Base-by-base conservation (phyloP, 2,113 vertebrate genomes). In the Thamnophis sirtalis region DNA sequence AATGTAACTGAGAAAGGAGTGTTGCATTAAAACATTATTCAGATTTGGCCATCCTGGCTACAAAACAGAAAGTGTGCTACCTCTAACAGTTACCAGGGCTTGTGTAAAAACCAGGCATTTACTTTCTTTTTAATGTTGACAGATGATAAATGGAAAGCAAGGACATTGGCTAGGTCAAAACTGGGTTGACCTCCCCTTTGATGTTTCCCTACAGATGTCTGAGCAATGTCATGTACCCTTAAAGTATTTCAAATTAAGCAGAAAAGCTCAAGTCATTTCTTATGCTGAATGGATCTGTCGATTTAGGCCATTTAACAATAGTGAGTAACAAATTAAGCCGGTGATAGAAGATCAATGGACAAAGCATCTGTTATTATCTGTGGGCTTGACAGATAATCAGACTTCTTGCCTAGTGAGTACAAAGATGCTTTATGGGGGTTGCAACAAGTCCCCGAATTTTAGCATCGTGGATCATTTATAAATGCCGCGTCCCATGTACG, bases 81-180 rank as follows among this genome's bases (percentile, higher is more conserved):
- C 91, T 92, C 90, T 94, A 94, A 93, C 92, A 84, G 94, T 0
- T 94, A 92, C 6, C 1, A 94, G 95, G 94, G 93, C 63, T 95
- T 92, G 86, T 89, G 88, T 94, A 92, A 95, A 95, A n/a, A 93
- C 28, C 90, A 95, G 91, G 94, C 84, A 58, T 88, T 92, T 90
- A 91, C 91, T 60, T 92, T 88, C 86, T 54, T 43, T 93, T 96
- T 94, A 95, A 94, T 96, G 0, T 63, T 91, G 94, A 24, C 54
- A 90, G 95, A 68, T 95, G 95, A 96, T 13, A 91, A 95, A 96
- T 73, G 24, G 93, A 87, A 50, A 84, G 90, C 86, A 95, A 94
- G 92, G 92, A 89, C 84, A 89, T 94, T 93, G 94, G 94, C 95
- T 96, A 95, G 92, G 94, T 93, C 90, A 93, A 92, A 95, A 94